phyloP scores from a whole-genome alignment of 2,113 vertebrate genomes.

The Hystrix cristata region DNA sequence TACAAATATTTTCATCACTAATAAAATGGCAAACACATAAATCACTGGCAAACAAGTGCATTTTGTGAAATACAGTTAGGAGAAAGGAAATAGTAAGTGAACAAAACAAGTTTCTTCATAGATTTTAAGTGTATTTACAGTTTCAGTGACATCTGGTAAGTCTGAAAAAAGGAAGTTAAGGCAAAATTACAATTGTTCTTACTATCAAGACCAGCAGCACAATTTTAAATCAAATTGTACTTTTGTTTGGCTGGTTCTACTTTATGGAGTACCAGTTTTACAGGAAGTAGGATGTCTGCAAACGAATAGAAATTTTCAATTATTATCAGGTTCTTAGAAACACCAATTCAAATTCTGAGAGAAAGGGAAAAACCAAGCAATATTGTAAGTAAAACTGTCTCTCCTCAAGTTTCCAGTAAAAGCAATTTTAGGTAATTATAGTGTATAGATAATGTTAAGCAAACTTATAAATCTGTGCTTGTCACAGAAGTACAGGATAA shows the following conservation, averaged over 20 bases:
- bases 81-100: background rate
- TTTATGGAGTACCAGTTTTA: background rate
- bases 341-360: background rate
- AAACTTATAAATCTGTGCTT: conserved; percentile 15
- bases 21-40: conserved; percentile 77
- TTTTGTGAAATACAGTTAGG: conserved; percentile 56
- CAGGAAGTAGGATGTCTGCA: background rate
- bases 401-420: conserved; percentile 5
- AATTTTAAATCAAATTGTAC: conserved; percentile 71
- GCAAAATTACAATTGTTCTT: conserved; percentile 44
- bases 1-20: conserved; percentile 65
- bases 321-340: conserved; percentile 55
- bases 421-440: background rate
- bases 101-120: background rate
- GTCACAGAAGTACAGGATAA: background rate
- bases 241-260: conserved; percentile 27
- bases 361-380: background rate
- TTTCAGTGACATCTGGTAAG: conserved; percentile 49
- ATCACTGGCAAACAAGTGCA: conserved; percentile 74
- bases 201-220: background rate
- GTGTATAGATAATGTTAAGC: background rate
- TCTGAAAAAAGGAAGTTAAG: background rate
- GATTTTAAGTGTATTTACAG: background rate
- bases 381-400: conserved; percentile 39
- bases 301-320: conserved; percentile 30